phyloP scores from a whole-genome alignment of 2,797 vertebrate genomes.

The Anisognathus igniventris region DNA sequence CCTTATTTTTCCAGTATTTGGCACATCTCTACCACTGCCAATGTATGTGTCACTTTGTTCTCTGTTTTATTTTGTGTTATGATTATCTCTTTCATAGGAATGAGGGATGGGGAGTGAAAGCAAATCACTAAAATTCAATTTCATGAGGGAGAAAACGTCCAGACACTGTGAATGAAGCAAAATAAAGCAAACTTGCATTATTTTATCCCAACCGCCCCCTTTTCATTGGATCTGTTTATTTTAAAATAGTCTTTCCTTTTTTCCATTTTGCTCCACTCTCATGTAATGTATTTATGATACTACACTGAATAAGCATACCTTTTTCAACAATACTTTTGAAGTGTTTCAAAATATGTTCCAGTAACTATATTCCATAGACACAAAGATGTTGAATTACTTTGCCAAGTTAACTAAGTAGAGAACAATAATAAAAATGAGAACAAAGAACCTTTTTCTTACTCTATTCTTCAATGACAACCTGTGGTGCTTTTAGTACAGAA shows the following conservation, averaged over 20 bases:
- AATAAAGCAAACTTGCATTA: not conserved
- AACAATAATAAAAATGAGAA: not conserved
- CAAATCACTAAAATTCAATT: not conserved
- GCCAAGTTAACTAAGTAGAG: not conserved
- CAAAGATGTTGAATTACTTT: not conserved
- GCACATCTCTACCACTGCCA: not conserved
- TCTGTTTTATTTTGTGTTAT: not conserved
- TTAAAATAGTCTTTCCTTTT: not conserved
- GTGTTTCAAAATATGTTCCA: not conserved
- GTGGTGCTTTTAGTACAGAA: not conserved
- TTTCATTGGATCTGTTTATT: not conserved
- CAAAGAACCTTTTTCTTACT: not conserved
- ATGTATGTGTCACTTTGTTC: not conserved
- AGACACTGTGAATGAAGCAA: not conserved
- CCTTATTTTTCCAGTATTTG: not conserved
- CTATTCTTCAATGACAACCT: not conserved
- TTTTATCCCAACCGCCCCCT: fast-evolving
- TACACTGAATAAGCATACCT: not conserved
- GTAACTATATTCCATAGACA: not conserved
- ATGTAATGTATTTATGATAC: not conserved
- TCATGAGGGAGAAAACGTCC: not conserved
- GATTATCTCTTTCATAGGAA: not conserved
- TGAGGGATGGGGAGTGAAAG: not conserved
- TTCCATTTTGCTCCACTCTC: not conserved
- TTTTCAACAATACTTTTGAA: not conserved